Percentiles rank a stretch among this genome's conserved stretches.
These are phyloP conservation scores for Chrysopa pallens DNA, from an alignment of 1,140 invertebrate genomes.

Conservation along the genomic window DNA sequence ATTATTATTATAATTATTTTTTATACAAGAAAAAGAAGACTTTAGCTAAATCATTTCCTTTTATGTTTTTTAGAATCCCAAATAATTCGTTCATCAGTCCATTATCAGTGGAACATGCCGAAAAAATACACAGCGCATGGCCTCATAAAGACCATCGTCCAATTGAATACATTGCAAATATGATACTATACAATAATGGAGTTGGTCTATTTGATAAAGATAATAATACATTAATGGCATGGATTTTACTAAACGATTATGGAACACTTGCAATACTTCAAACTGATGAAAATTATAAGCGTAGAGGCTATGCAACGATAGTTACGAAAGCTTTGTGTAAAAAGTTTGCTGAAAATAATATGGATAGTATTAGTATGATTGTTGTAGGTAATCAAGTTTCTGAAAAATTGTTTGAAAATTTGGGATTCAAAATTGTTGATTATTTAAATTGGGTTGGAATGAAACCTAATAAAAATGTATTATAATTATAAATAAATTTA, in stretches of 20 bases:
- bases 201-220: slow-evolving; percentile 13
- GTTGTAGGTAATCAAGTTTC: slow-evolving; percentile 14
- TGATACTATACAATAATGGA: slow-evolving; percentile 14
- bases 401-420: slow-evolving; percentile 16
- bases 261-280: slow-evolving; percentile 22
- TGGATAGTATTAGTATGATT: slow-evolving; percentile 19
- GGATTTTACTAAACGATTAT: slow-evolving; percentile 17
- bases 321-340: slow-evolving; percentile 15
- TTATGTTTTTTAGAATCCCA: slow-evolving; percentile 12
- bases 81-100: slow-evolving; percentile 12
- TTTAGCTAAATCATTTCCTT: neutral
- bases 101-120: slow-evolving; percentile 9
- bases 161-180: slow-evolving; percentile 9
- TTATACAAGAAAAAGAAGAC: too few species aligned
- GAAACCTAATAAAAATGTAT: too few species aligned
- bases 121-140: slow-evolving; percentile 11
- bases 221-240: slow-evolving; percentile 11
- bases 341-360: slow-evolving; percentile 15
- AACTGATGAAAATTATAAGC: slow-evolving; percentile 14
- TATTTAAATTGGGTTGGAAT: too few species aligned
- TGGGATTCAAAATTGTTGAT: slow-evolving; percentile 14
- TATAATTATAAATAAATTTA: too few species aligned
- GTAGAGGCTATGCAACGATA: slow-evolving; percentile 19
- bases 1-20: too few species aligned
- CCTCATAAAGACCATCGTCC: slow-evolving; percentile 13